Conservation (phyloP, 1,140 invertebrate genomes). For the Batillaria attramentaria region DNA sequence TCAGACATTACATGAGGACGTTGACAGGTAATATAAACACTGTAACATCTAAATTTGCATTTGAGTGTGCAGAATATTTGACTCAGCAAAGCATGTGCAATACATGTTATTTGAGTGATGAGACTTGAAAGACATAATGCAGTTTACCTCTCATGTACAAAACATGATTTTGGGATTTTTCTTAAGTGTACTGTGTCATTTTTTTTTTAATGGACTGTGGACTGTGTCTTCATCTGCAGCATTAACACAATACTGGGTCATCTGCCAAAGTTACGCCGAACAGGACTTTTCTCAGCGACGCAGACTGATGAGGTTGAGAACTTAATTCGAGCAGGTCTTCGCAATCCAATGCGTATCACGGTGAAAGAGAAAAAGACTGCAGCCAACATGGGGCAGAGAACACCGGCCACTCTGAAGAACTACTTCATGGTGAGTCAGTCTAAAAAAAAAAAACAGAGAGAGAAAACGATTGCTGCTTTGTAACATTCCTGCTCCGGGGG, state of each 20-base stretch:
- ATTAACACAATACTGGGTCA: slow-evolving; percentile 92
- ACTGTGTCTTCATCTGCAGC: slow-evolving; percentile 61
- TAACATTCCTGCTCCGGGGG: no score
- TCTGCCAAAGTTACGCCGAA: slow-evolving; percentile 93
- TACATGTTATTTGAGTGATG: no score
- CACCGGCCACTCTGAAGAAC: slow-evolving; percentile 87
- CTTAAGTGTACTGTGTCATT: no score
- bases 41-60: no score
- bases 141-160: neutral
- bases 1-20: no score
- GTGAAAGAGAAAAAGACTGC: slow-evolving; percentile 85
- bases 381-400: slow-evolving; percentile 74
- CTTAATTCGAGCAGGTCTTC: slow-evolving; percentile 91
- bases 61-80: no score
- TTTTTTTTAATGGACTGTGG: neutral
- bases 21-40: no score
- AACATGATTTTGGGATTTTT: neutral
- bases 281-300: slow-evolving; percentile 98
- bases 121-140: neutral
- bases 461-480: no score
- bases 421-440: slow-evolving; percentile 83
- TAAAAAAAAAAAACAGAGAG: no score
- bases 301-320: slow-evolving; percentile 96
- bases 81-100: no score
- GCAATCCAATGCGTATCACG: slow-evolving; percentile 93